phyloP scores from a whole-genome alignment of 2,888 invertebrate species.

The Trachelus iudaicus region DNA sequence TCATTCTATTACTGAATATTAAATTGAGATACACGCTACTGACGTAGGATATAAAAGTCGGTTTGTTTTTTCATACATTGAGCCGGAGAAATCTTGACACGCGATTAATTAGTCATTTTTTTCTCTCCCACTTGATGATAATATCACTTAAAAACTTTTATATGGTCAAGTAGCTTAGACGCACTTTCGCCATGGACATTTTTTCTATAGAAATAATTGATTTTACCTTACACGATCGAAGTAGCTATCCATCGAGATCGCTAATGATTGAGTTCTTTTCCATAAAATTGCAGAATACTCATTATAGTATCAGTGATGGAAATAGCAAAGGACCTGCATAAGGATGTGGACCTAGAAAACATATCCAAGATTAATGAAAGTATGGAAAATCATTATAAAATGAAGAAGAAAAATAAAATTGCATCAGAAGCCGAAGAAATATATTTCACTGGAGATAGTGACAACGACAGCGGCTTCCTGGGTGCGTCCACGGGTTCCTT shows the following conservation, averaged over 20 bases:
- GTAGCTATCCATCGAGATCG: neutral
- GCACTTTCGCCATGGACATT: neutral
- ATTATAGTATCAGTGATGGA: neutral
- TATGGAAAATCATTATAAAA: neutral
- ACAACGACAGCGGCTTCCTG: slow-evolving; percentile 6
- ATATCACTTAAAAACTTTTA: too few relatives aligned
- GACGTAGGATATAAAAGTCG: neutral
- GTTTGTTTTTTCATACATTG: neutral
- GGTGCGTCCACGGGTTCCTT: neutral
- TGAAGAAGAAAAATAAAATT: neutral
- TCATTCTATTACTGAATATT: neutral
- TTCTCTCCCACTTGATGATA: too few relatives aligned
- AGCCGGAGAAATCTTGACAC: too few relatives aligned
- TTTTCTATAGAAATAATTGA: neutral
- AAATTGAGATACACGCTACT: neutral
- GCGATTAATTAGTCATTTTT: too few relatives aligned
- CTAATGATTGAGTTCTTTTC: neutral
- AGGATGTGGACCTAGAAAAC: neutral
- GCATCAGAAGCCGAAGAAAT: neutral
- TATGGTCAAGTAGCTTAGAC: too few relatives aligned
- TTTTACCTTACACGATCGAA: neutral
- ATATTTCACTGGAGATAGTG: neutral
- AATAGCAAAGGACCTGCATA: neutral
- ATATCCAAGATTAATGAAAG: neutral
- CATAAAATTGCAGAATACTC: neutral